A percentile compares a stretch with the other conserved stretches of the same genome.
Evolutionary conservation across 2,113 vertebrate genomes (phyloP).

Genomic region (Camelus dromedarius): DNA sequence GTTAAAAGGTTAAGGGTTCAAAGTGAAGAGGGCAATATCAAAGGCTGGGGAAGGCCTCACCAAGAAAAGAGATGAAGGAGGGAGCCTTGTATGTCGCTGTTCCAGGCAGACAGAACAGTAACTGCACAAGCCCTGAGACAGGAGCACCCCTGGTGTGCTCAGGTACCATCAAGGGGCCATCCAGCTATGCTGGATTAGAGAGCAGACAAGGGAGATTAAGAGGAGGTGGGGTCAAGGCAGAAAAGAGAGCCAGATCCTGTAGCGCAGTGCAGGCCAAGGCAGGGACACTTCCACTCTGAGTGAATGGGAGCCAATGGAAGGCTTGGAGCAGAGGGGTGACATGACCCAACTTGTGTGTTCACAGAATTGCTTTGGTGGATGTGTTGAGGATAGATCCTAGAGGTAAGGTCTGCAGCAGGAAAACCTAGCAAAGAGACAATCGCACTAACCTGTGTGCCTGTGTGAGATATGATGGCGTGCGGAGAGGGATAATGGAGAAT

Average conservation of each 20-base stretch:
- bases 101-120: neutral
- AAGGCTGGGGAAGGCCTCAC: neutral
- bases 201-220: no score
- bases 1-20: neutral
- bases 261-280: no score
- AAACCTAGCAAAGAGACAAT: neutral
- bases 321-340: fast-evolving
- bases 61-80: neutral
- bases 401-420: neutral
- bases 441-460: neutral
- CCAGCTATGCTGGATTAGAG: neutral
- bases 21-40: neutral
- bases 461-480: neutral
- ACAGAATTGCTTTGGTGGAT: neutral
- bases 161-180: no score
- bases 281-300: neutral
- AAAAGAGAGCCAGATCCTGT: neutral
- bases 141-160: neutral
- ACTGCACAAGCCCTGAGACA: neutral
- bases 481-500: neutral
- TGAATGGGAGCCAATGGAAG: neutral
- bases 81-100: neutral
- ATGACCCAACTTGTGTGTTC: neutral
- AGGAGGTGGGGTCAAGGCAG: neutral
- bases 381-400: neutral